Percentiles rank a stretch among this genome's conserved stretches.
Evolutionary conservation across 2,797 vertebrate species (phyloP).

Genomic region (Enteromius anoplus): DNA sequence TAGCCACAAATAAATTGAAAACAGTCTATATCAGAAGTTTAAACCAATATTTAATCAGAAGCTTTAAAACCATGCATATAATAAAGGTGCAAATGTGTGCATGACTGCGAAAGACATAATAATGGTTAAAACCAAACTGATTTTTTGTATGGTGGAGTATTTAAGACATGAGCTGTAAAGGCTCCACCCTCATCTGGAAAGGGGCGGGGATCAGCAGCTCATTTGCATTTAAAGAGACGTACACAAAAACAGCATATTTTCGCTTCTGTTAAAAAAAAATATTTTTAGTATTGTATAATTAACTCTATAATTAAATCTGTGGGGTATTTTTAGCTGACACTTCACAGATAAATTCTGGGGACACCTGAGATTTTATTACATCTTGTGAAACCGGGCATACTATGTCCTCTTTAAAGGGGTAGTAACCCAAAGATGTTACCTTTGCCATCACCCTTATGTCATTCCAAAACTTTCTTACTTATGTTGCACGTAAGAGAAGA

Average conservation of each 20-base stretch:
- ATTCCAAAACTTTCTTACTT: neutral
- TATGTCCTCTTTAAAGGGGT: neutral
- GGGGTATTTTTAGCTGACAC: neutral
- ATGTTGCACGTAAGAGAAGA: neutral
- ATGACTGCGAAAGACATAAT: neutral
- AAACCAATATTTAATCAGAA: too few relatives aligned
- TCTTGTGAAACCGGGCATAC: neutral
- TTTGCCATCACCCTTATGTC: too few relatives aligned
- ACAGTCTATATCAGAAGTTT: neutral
- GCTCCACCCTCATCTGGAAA: neutral
- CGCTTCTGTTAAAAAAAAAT: neutral
- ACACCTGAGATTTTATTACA: neutral
- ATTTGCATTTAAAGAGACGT: neutral
- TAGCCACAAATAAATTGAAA: too few relatives aligned
- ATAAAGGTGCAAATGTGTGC: neutral
- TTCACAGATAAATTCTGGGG: neutral
- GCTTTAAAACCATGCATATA: neutral
- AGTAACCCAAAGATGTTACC: neutral
- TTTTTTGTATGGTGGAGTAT: neutral
- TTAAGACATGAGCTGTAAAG: neutral
- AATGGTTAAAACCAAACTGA: neutral
- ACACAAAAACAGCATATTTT: neutral
- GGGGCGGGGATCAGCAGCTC: neutral
- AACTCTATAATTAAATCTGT: neutral
- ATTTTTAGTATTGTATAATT: neutral